phyloP scores from a whole-genome alignment of 2,888 invertebrate genomes.

The Poecilus cupreus region DNA sequence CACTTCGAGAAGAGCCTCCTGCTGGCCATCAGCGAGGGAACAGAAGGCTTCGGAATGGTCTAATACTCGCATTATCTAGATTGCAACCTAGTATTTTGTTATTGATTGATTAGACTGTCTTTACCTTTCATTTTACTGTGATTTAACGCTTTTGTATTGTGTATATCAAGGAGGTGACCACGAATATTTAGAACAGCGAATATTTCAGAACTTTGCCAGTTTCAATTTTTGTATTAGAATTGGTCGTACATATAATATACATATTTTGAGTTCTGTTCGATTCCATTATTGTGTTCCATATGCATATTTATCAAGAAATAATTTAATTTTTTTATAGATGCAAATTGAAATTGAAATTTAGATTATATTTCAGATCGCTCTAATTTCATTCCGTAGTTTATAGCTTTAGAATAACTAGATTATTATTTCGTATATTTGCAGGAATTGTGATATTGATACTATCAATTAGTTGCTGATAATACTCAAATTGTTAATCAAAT shows the following conservation, averaged over 20 bases:
- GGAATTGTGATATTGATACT: slow-evolving; percentile 51
- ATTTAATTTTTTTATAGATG: not conserved
- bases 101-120: not conserved
- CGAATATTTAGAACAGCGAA: not conserved
- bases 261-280: not conserved
- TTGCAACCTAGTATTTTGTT: not conserved
- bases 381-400: slow-evolving; percentile 42
- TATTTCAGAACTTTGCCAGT: not conserved
- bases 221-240: not conserved
- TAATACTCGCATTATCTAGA: slow-evolving; percentile 66
- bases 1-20: slow-evolving; percentile 93
- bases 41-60: slow-evolving; percentile 92
- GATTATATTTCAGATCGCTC: not conserved
- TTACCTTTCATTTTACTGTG: slow-evolving; percentile 16
- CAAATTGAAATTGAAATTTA: slow-evolving; percentile 1
- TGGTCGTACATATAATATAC: not conserved
- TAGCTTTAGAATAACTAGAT: slow-evolving; percentile 26
- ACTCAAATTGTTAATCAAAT: slow-evolving; percentile 38
- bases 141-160: slow-evolving; percentile 1
- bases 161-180: slow-evolving; percentile 2
- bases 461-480: slow-evolving; percentile 48
- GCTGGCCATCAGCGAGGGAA: slow-evolving; percentile 95
- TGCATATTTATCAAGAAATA: not conserved
- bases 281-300: too few species aligned
- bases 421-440: slow-evolving; percentile 44